These are phyloP conservation scores for Palythoa heliodiscus DNA, from an alignment of 92 coral and sea anemone species.

Conservation along the genomic window DNA sequence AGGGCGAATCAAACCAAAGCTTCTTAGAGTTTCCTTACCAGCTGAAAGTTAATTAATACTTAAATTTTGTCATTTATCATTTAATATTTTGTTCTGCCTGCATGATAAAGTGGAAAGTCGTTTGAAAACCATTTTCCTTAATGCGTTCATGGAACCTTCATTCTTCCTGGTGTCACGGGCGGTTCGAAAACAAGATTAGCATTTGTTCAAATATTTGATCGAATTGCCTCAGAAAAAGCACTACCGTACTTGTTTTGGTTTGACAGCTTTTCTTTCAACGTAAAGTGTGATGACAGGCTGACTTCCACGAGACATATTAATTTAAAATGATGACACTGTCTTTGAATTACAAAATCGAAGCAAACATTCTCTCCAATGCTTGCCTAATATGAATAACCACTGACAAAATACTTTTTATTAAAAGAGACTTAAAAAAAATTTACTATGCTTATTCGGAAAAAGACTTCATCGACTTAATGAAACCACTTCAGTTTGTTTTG, in stretches of 20 bases:
- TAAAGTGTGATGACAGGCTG: neutral
- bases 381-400: neutral
- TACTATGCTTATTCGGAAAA: neutral
- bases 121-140: neutral
- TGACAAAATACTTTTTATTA: neutral
- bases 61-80: neutral
- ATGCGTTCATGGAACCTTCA: neutral
- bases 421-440: neutral
- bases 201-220: slow-evolving; percentile 34
- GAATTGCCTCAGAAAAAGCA: slow-evolving; percentile 6
- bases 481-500: neutral
- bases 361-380: neutral
- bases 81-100: neutral
- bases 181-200: neutral
- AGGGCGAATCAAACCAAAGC: neutral
- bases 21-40: neutral
- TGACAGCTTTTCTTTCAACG: slow-evolving; percentile 6
- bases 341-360: neutral
- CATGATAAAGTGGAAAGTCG: neutral
- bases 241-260: neutral
- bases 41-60: neutral
- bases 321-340: neutral
- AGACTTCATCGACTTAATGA: neutral
- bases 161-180: neutral
- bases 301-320: neutral